These are phyloP conservation scores for Pongo abelii DNA, from an alignment of 2,113 vertebrate genomes.

Conservation along the genomic window DNA sequence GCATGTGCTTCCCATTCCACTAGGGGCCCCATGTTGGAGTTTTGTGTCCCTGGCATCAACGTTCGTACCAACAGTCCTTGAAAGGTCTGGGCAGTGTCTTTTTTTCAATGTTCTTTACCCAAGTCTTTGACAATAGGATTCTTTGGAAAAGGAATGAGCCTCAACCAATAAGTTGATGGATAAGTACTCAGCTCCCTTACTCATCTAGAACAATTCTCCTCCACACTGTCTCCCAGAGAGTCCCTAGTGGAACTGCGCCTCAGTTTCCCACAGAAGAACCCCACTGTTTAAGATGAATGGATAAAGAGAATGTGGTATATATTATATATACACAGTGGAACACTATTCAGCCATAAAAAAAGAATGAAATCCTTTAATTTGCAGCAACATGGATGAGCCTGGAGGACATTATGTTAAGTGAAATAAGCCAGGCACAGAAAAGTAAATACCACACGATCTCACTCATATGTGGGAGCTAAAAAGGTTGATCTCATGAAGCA, in stretches of 20 bases:
- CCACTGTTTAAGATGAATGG: background rate
- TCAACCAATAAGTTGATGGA: background rate
- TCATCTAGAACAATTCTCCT: background rate
- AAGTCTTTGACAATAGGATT: background rate
- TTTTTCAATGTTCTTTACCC: background rate
- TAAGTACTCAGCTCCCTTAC: background rate
- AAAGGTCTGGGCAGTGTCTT: background rate
- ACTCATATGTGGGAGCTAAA: background rate
- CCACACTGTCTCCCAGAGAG: background rate
- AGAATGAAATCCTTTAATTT: background rate
- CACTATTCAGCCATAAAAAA: background rate
- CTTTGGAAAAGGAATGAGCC: background rate
- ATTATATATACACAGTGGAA: background rate
- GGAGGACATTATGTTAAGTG: background rate
- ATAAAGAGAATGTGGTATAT: background rate
- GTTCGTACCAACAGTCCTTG: background rate
- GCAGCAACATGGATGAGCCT: background rate
- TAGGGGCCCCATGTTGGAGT: background rate
- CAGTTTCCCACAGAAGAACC: background rate
- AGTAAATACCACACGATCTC: background rate
- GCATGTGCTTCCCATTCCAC: background rate
- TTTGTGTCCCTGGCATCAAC: background rate
- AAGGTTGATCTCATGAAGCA: background rate
- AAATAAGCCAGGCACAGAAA: background rate
- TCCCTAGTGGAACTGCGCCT: background rate